These are phyloP conservation scores for Crypturellus undulatus DNA, from an alignment of 2,113 vertebrate species.

Conservation along the genomic window DNA sequence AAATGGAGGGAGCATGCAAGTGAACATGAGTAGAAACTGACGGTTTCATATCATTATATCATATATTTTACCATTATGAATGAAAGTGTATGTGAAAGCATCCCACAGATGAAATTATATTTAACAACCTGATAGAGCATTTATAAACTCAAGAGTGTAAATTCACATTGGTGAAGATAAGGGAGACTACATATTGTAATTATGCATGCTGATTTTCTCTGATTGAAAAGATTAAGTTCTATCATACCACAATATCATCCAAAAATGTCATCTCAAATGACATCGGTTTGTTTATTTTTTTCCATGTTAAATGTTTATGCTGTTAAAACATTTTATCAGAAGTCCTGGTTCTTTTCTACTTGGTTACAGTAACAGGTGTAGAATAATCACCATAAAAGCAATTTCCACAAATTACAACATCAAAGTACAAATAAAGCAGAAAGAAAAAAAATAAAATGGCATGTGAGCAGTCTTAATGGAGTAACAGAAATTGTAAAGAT, in stretches of 20 bases:
- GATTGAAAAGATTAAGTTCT: neutral
- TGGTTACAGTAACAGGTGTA: neutral
- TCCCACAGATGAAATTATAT: neutral
- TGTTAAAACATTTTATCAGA: neutral
- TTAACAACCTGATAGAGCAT: neutral
- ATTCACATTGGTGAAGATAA: neutral
- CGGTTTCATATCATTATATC: neutral
- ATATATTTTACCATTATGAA: neutral
- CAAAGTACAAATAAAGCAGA: neutral
- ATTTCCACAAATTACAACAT: neutral
- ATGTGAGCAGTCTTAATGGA: neutral
- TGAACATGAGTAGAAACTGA: neutral
- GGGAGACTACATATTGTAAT: neutral
- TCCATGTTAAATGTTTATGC: neutral
- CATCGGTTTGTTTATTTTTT: neutral
- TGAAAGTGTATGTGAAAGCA: neutral
- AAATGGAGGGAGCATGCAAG: neutral
- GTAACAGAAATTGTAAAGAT: rapidly evolving
- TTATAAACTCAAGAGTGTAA: neutral
- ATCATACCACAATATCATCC: neutral
- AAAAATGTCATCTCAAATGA: neutral
- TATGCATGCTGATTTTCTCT: neutral
- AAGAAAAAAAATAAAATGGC: neutral
- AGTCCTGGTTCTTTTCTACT: neutral
- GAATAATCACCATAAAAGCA: neutral